Conservation (phyloP, 2,888 invertebrate genomes). For the Stratiomys singularior region DNA sequence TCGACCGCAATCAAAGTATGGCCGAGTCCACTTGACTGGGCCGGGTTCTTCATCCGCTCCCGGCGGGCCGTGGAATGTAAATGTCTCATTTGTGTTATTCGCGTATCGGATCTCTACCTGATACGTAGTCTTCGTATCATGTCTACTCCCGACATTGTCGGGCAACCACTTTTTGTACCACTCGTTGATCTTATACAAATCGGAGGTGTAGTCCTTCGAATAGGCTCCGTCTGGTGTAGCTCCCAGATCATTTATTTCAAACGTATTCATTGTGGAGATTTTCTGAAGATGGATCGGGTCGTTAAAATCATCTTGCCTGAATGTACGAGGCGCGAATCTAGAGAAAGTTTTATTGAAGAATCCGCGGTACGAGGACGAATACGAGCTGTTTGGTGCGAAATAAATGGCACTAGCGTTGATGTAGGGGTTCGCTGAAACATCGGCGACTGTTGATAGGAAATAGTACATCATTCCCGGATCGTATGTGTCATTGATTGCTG, state of each 20-base stretch:
- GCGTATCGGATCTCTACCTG: slow-evolving; percentile 94
- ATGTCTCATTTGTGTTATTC: slow-evolving; percentile 95
- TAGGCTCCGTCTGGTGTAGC: slow-evolving; percentile 82
- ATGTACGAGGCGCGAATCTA: slow-evolving; percentile 93
- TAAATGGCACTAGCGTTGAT: slow-evolving; percentile 94
- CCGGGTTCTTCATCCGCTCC: slow-evolving; percentile 91
- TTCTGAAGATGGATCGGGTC: slow-evolving; percentile 95
- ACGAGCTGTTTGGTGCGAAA: slow-evolving; percentile 93
- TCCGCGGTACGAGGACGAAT: slow-evolving; percentile 92
- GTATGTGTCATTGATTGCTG: slow-evolving; percentile 90
- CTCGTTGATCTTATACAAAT: slow-evolving; percentile 90
- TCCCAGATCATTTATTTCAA: slow-evolving; percentile 86
- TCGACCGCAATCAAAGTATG: slow-evolving; percentile 96
- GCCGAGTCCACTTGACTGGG: slow-evolving; percentile 92
- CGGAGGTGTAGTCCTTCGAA: slow-evolving; percentile 89
- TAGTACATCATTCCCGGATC: slow-evolving; percentile 99
- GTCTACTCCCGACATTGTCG: slow-evolving; percentile 81
- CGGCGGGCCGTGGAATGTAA: slow-evolving; percentile 93
- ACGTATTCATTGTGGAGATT: slow-evolving; percentile 94
- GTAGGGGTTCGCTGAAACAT: slow-evolving; percentile 91
- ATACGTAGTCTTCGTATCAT: slow-evolving; percentile 92
- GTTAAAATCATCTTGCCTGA: slow-evolving; percentile 90
- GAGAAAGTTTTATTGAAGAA: slow-evolving; percentile 97
- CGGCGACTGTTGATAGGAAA: slow-evolving; percentile 93
- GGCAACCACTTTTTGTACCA: slow-evolving; percentile 95